Evolutionary conservation across 2,888 invertebrate species (phyloP), one percentile per base, ranked within the genome.

Genomic region (Agriopis marginaria): DNA sequence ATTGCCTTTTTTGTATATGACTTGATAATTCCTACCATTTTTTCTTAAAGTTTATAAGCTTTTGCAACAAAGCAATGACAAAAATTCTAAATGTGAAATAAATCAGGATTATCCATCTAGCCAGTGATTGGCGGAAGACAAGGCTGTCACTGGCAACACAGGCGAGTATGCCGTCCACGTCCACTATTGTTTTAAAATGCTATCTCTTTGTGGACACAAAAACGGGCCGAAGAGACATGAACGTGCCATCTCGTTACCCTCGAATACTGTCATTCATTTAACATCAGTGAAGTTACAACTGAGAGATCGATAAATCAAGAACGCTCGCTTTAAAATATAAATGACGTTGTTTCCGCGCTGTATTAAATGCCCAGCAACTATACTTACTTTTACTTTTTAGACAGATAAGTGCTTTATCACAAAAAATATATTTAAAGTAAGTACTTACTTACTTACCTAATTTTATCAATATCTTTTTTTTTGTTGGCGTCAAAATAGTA

Each of bases 141-240:
- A 76, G 82, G 72, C 76, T 81, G 82, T 83, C 79, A 78, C 80
- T 69, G 74, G 71, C 75, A 65, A 76, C 74, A 73, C 63, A 23
- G 59, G 63, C 50, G 73, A 77, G 81, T 81, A 88, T 89, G 83
- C 89, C 66, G 79, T 72, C 81, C 89, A 88, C 89, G 89, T 89
- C 78, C 84, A 77, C 89, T 84, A 89, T 89, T 89, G 88, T 89
- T 88, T 88, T 85, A 87, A 86, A 88, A 86, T 86, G 86, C 87
- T 81, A 81, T 80, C 81, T 79, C 77, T 74, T 74, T 70, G 79
- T 79, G 77, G 78, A 77, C 81, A 84, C 85, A 85, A 83, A 82
- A 83, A 80, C 78, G 68, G 79, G 72, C 78, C 72, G 66, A 79
- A 76, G 81, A 77, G 76, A 72, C 72, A 75, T 75, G 74, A 77